phyloP scores from a whole-genome alignment of 30 jellyfish, hydroid and myxozoan genomes.

The Rhopilema esculentum region DNA sequence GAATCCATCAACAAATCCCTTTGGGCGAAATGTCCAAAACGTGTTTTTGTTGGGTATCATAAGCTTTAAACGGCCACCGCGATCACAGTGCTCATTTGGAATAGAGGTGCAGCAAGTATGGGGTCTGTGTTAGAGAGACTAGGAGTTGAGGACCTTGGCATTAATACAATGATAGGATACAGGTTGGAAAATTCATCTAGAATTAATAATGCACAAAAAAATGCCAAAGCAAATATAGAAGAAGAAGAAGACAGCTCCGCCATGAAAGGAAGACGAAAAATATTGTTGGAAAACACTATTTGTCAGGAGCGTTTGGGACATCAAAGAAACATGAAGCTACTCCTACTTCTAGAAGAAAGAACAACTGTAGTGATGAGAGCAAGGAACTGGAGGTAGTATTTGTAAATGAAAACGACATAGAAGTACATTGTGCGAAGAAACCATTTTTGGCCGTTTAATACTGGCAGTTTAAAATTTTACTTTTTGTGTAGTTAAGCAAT shows the following conservation, averaged over 20 bases:
- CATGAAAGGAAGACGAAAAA: slow-evolving; percentile 20
- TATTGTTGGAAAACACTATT: slow-evolving; percentile 34
- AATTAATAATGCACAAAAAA: slow-evolving; percentile 7
- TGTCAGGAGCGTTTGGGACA: slow-evolving; percentile 42
- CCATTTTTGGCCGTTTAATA: background rate
- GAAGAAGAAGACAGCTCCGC: slow-evolving; percentile 36
- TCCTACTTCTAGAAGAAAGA: background rate
- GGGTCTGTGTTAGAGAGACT: slow-evolving; percentile 23
- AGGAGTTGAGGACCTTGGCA: slow-evolving; percentile 54
- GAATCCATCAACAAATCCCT: slow-evolving; percentile 21
- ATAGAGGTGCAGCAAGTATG: slow-evolving; percentile 35
- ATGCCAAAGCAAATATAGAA: slow-evolving; percentile 18
- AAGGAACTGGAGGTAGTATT: background rate
- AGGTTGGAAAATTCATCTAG: slow-evolving; percentile 17
- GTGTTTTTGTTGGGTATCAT: slow-evolving; percentile 27
- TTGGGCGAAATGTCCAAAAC: slow-evolving; percentile 30
- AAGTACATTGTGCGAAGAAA: background rate
- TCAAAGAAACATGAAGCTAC: background rate
- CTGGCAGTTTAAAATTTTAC: background rate
- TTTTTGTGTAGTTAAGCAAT: background rate
- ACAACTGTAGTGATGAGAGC: background rate
- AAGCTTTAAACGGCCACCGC: slow-evolving; percentile 11
- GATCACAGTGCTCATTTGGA: slow-evolving; percentile 26
- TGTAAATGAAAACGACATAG: background rate
- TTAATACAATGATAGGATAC: slow-evolving; percentile 34